Conservation (phyloP, 1,140 invertebrate species). For the Dryas iulia region DNA sequence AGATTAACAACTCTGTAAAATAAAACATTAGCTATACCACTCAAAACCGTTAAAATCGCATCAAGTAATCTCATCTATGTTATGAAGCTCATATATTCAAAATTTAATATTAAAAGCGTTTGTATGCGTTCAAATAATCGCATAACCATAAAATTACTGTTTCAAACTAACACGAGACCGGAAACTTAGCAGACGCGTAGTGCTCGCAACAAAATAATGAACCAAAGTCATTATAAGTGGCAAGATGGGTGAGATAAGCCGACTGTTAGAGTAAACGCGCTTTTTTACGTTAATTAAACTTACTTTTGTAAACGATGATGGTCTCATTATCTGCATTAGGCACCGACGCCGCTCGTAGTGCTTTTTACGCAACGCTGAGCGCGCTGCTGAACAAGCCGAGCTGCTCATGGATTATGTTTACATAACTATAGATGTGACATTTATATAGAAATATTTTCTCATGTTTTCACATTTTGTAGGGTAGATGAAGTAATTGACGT, state of each 20-base stretch:
- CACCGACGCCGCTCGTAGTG: constrained; percentile 36
- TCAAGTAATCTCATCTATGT: constrained; percentile 2
- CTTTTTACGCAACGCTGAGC: constrained; percentile 55
- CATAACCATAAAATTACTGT: constrained; percentile 70
- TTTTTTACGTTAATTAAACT: constrained; percentile 79
- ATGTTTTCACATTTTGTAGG: too few relatives aligned
- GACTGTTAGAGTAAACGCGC: constrained; percentile 70
- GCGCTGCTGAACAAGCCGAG: constrained; percentile 15
- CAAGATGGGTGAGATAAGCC: constrained; percentile 66
- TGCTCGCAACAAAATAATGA: constrained; percentile 72
- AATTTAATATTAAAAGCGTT: constrained; percentile 39
- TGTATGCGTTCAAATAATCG: constrained; percentile 53
- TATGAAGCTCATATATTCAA: constrained; percentile 18
- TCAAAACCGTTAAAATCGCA: constrained; percentile 11
- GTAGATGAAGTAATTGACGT: too few relatives aligned
- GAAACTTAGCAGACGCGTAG: constrained; percentile 60
- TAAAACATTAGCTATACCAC: neutral
- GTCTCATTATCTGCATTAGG: constrained; percentile 66
- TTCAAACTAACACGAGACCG: constrained; percentile 47
- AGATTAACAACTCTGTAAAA: neutral
- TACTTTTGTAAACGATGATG: constrained; percentile 75
- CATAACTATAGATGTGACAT: neutral
- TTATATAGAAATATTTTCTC: neutral
- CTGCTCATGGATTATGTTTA: constrained; percentile 1
- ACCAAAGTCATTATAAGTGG: constrained; percentile 74